Evolutionary conservation across 2,113 vertebrate genomes (phyloP), one percentile per base, ranked within the genome.

Genomic region (Tringa solitaria): DNA sequence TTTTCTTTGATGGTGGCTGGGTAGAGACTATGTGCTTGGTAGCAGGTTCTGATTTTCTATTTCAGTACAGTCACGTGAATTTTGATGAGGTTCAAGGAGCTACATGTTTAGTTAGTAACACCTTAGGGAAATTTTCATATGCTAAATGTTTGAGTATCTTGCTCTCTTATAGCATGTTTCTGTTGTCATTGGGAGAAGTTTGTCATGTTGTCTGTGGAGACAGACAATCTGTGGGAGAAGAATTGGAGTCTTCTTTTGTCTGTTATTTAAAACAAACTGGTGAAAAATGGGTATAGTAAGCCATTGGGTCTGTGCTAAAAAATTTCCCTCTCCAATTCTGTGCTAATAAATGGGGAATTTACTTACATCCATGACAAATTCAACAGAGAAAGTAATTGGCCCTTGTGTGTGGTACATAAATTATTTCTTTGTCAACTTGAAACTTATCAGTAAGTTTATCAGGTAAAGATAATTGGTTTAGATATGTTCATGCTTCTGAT

Each of bases 321-420:
- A n/a, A 20, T 73, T 92, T 54, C 41, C 27, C 9, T 87, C 37
- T 92, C 57, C 37, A 39, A 4, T 86, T 92, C 65, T 78, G 12
- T 77, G 50, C 24, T 95, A 88, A 87, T 95, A 94, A 91, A 78
- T 83, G 88, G 87, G 53, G 61, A 93, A 70, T 81, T 51, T 74
- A 60, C 30, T 87, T 87, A 82, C 64, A 83, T 89, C 63, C 54
- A 20, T 95, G 93, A 72, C 60, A 95, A 95, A 96, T 93, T 95
- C 86, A 78, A 75, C 75, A 90, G 92, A 93, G 43, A 81, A 93
- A 94, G 21, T 86, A 95, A 77, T 87, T 14, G 20, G 57, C 53
- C 39, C 51, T 70, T 57, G 41, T 84, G 26, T 68, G 35, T 86
- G 87, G 46, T 46, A 89, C 39, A 68, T 57, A 68, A n/a, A 86